These are phyloP conservation scores for Daboia siamensis DNA, from an alignment of 2,113 vertebrate genomes.

Conservation along the genomic window DNA sequence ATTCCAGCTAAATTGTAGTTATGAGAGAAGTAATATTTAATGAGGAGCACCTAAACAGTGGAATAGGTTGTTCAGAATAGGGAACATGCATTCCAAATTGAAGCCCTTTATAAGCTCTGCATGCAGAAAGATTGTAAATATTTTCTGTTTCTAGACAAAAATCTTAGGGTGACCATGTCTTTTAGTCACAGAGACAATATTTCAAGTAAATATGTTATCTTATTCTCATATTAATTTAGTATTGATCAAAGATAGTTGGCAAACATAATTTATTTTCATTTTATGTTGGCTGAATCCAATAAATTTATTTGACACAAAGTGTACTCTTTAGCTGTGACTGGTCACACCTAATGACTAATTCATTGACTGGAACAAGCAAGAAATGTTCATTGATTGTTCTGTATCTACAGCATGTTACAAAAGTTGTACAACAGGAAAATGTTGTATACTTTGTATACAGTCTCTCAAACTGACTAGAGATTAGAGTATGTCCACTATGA, in stretches of 20 bases:
- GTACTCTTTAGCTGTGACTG: conserved; percentile 12
- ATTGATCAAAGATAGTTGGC: conserved; percentile 10
- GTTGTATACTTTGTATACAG: too few relatives aligned
- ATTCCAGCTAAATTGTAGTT: background rate
- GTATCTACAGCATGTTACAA: conserved; percentile 1
- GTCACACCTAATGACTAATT: conserved; percentile 8
- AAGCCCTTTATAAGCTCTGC: background rate
- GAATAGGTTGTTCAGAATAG: background rate
- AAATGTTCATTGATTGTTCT: conserved; percentile 17
- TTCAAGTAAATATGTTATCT: conserved; percentile 27
- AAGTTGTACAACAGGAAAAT: background rate
- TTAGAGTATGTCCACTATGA: background rate
- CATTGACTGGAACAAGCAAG: conserved; percentile 21
- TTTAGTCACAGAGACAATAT: conserved; percentile 21
- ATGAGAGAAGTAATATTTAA: background rate
- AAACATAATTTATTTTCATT: conserved; percentile 28
- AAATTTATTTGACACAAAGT: background rate
- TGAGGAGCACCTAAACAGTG: background rate
- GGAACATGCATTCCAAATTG: background rate
- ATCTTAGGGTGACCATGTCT: conserved; percentile 27
- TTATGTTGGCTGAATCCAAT: conserved; percentile 16
- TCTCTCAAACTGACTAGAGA: conserved; percentile 9
- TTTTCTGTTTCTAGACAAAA: conserved; percentile 21
- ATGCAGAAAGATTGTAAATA: background rate
- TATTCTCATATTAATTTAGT: conserved; percentile 18